A percentile compares a stretch with the other conserved stretches of the same genome.
Evolutionary conservation across 1,140 invertebrate genomes (phyloP).

Genomic region (Bradynema listronoti): DNA sequence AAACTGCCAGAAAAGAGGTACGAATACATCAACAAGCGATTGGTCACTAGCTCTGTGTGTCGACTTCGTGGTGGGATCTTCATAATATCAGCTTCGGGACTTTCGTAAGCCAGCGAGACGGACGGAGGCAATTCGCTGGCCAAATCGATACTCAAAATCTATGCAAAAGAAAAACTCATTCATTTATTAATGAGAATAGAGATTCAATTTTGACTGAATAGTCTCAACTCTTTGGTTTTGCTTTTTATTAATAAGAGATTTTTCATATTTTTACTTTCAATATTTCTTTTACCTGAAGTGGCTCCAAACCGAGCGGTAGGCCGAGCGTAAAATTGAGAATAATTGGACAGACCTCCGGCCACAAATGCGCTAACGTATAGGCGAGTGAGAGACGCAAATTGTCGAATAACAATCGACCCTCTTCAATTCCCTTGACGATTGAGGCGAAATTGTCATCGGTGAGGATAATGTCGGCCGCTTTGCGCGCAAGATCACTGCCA

Average conservation of each 20-base stretch:
- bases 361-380: conserved; percentile 41
- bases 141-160: conserved; percentile 47
- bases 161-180: conserved; percentile 1
- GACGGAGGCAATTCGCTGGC: conserved; percentile 58
- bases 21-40: conserved; percentile 36
- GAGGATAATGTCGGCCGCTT: conserved; percentile 66
- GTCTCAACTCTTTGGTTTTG: no score
- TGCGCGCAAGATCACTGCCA: conserved; percentile 32
- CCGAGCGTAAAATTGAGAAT: conserved; percentile 61
- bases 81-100: conserved; percentile 51
- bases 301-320: conserved; percentile 61
- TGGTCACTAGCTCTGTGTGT: conserved; percentile 39
- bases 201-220: no score
- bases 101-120: conserved; percentile 62
- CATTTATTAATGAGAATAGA: background rate
- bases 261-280: no score
- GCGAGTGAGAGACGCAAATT: conserved; percentile 49
- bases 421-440: conserved; percentile 67
- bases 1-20: conserved; percentile 48
- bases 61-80: conserved; percentile 37
- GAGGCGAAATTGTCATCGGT: conserved; percentile 69
- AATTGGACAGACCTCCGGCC: conserved; percentile 62
- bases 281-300: conserved; percentile 58
- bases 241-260: no score
- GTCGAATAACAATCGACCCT: conserved; percentile 45